These are phyloP conservation scores for Pterois miles DNA, from an alignment of 2,797 vertebrate species.

Conservation along the genomic window DNA sequence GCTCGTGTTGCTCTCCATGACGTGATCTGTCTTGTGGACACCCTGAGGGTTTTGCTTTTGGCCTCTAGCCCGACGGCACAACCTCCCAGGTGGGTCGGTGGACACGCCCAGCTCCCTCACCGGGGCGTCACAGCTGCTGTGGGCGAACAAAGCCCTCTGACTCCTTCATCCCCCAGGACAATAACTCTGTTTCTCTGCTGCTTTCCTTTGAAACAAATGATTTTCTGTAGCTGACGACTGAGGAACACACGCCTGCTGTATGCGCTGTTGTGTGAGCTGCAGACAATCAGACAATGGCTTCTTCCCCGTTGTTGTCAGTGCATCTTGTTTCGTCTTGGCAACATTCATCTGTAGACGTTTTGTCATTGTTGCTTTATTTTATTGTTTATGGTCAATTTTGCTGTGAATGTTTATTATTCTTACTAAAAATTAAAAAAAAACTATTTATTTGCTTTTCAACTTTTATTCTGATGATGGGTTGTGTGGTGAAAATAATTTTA, in stretches of 20 bases:
- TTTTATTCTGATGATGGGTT: slow-evolving; percentile 41
- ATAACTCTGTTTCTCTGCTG: slow-evolving; percentile 3
- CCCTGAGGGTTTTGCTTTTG: slow-evolving; percentile 32
- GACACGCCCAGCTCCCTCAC: slow-evolving; percentile 62
- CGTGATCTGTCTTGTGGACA: slow-evolving; percentile 8
- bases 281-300: slow-evolving; percentile 74
- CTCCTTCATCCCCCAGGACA: slow-evolving; percentile 47
- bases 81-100: slow-evolving; percentile 60
- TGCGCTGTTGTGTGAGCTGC: slow-evolving; percentile 57
- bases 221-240: slow-evolving; percentile 63
- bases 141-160: slow-evolving; percentile 67
- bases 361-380: slow-evolving; percentile 58
- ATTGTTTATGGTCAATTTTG: slow-evolving; percentile 74
- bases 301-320: slow-evolving; percentile 59
- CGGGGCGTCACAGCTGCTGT: slow-evolving; percentile 37
- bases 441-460: slow-evolving; percentile 47
- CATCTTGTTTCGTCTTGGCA: slow-evolving; percentile 66
- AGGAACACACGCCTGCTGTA: slow-evolving; percentile 49
- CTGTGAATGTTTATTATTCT: slow-evolving; percentile 70
- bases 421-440: slow-evolving; percentile 62
- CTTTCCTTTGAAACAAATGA: slow-evolving; percentile 41
- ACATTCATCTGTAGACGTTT: slow-evolving; percentile 59
- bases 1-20: background rate
- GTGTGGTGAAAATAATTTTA: slow-evolving; percentile 60
- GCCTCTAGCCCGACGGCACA: slow-evolving; percentile 41